Percentiles rank a stretch among this genome's conserved stretches.
These are phyloP conservation scores for Pempheris klunzingeri DNA, from an alignment of 2,797 vertebrate genomes.

Conservation along the genomic window DNA sequence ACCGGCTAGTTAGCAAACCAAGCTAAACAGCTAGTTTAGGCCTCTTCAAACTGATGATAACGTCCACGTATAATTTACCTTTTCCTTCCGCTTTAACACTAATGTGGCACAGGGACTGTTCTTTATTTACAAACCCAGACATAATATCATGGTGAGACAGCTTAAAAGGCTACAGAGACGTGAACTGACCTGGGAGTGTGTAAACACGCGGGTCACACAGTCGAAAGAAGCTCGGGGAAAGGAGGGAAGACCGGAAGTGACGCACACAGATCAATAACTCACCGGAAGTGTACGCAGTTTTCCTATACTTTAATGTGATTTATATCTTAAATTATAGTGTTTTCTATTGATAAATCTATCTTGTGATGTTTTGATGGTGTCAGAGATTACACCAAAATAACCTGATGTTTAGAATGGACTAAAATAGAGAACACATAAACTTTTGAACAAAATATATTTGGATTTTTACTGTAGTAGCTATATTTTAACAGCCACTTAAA, in stretches of 20 bases:
- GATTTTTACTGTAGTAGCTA: not conserved
- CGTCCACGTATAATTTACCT: fast-evolving
- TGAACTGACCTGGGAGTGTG: conserved; percentile 77
- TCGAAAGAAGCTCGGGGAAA: conserved; percentile 57
- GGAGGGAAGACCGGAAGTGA: conserved; percentile 69
- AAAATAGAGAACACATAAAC: too few species aligned
- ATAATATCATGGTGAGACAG: fast-evolving
- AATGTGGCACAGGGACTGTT: fast-evolving
- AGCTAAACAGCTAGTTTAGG: conserved; percentile 64
- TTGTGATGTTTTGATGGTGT: not conserved
- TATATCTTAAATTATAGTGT: not conserved
- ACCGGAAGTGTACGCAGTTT: not conserved
- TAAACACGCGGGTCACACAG: conserved; percentile 78
- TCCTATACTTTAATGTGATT: not conserved
- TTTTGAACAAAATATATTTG: too few species aligned
- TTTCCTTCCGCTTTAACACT: not conserved
- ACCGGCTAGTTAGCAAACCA: conserved; percentile 42
- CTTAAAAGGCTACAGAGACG: conserved; percentile 1
- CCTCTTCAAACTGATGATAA: conserved; percentile 18
- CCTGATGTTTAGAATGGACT: not conserved
- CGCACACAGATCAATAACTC: not conserved
- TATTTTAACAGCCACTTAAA: not conserved
- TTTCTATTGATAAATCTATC: not conserved
- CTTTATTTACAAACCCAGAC: too few species aligned
- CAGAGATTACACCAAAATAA: fast-evolving